Evolutionary conservation across 37 sponge, comb jelly and placozoan species (phyloP).

Genomic region (Hexactinellida sp.): DNA sequence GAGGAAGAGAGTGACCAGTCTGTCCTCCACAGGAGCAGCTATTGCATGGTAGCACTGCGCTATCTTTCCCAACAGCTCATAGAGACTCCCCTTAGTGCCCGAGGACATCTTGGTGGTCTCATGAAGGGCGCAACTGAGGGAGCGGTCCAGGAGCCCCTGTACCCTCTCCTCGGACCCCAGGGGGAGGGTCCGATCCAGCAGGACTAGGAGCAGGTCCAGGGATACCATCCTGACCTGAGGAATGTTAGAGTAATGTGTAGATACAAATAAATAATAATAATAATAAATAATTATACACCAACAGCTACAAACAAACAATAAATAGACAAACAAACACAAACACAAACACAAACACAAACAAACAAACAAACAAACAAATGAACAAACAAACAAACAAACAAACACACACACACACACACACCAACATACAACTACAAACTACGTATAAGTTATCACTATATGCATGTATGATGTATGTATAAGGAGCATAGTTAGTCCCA

Average conservation of each 20-base stretch:
- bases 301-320: slow-evolving; percentile 5
- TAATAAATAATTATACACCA: slow-evolving; percentile 3
- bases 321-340: slow-evolving; percentile 1
- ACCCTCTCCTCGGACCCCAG: neutral
- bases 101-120: neutral
- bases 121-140: neutral
- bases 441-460: too few species aligned
- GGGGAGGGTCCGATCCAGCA: slow-evolving; percentile 15
- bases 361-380: neutral
- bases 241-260: too few species aligned
- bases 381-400: neutral
- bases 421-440: too few species aligned
- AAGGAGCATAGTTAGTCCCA: too few species aligned
- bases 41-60: neutral
- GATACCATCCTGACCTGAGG: neutral
- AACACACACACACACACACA: too few species aligned
- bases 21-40: neutral
- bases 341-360: slow-evolving; percentile 9
- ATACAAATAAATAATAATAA: neutral
- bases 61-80: neutral
- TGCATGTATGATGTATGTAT: too few species aligned
- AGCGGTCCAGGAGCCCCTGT: neutral
- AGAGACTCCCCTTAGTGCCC: neutral
- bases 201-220: neutral
- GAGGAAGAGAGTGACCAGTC: neutral